Base-by-base conservation (phyloP, 2,797 vertebrate genomes). In the Smutsia gigantea region DNA sequence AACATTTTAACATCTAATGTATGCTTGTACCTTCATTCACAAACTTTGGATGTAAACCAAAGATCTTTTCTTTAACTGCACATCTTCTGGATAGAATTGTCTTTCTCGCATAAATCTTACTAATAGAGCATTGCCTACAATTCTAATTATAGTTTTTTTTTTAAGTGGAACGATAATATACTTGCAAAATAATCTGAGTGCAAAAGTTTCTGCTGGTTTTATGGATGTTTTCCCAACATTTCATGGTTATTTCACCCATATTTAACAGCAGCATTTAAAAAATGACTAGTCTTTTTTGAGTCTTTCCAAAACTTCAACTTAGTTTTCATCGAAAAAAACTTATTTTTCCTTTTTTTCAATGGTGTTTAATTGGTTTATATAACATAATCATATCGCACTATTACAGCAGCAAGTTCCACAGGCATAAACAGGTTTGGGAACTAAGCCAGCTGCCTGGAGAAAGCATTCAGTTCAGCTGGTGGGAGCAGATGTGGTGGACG, bases 371-470 rank as follows among this genome's bases (percentile, higher is more conserved):
- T 97, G 49, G 68, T 87, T 90, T 95, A 83, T 90, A 94, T 69
- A 94, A 87, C 82, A 96, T 97, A 97, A 96, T 97, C 97, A 94
- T 93, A 96, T 64, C 93, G 86, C 86, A 81, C 97, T 89, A 97
- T 96, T 94, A 93, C 92, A 95, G 95, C 49, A 95, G 93, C 74
- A 90, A 96, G 79, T 92, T 95, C 82, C 71, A 66, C 71, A 69
- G 95, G 93, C 96, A 94, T 84, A 95, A 96, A 95, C 94, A 96
- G 69, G 69, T 53, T 95, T 93, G 82, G 96, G 93, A 92, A 25
- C 42, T 12, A 57, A 84, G 96, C 93, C 97, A 98, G 91, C 69
- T 95, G 83, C 69, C 66, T 91, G 68, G 55, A 81, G 90, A 92
- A 92, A 92, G 83, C 79, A 66, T 29, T 84, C 34, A 17, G 87